A percentile compares a stretch with the other conserved stretches of the same genome.
phyloP scores from a whole-genome alignment of 2,797 vertebrate genomes.

The Falco cherrug region DNA sequence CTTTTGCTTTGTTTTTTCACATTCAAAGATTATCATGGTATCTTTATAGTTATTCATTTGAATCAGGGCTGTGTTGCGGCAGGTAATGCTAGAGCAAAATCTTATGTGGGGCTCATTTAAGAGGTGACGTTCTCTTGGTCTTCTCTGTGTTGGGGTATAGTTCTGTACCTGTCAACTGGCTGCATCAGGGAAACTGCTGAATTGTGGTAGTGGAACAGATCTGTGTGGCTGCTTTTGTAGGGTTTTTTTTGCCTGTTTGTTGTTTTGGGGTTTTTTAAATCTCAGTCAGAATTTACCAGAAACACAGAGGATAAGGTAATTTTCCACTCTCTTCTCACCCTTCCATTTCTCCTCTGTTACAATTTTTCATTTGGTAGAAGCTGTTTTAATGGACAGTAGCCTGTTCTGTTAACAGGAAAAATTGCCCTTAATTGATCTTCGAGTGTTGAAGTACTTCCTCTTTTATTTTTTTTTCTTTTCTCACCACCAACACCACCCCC shows the following conservation, averaged over 20 bases:
- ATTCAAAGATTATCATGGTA: accelerated
- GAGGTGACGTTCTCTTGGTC: neutral
- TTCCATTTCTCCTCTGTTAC: neutral
- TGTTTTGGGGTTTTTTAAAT: neutral
- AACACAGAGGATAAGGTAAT: neutral
- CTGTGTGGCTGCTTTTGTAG: neutral
- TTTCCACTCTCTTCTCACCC: neutral
- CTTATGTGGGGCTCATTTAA: accelerated
- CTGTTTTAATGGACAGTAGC: neutral
- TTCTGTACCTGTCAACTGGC: neutral
- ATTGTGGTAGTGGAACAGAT: neutral
- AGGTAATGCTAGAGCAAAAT: neutral
- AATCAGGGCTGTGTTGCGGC: neutral
- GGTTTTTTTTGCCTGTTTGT: neutral
- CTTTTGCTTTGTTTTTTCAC: neutral
- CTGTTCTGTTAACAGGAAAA: neutral
- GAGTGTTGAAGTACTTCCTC: neutral
- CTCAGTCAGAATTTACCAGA: neutral
- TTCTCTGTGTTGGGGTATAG: too few species aligned
- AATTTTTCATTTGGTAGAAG: neutral
- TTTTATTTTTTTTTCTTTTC: neutral
- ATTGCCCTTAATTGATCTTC: neutral
- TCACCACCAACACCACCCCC: too few species aligned
- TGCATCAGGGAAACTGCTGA: accelerated
- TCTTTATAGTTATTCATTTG: neutral